A percentile compares a stretch with the other conserved stretches of the same genome.
Conservation (phyloP, 2,888 invertebrate species). For the Noctua comes region DNA sequence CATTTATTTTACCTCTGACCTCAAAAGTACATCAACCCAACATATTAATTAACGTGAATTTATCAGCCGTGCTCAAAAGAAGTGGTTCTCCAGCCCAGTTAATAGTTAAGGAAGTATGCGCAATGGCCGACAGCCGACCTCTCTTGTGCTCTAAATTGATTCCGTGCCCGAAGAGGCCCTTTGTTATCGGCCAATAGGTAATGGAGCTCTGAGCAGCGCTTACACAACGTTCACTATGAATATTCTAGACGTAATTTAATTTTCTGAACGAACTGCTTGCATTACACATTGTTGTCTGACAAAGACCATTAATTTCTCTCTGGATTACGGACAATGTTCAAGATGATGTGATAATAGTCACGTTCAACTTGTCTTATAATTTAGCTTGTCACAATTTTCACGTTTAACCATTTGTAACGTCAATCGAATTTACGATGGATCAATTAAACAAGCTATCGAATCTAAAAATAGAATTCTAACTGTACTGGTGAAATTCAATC, state of each 20-base stretch:
- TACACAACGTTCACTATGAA: conserved; percentile 72
- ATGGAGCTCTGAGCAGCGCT: conserved; percentile 69
- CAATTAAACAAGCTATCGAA: conserved; percentile 42
- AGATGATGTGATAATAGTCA: neutral
- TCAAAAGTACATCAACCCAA: conserved; percentile 19
- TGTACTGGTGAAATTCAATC: conserved; percentile 68
- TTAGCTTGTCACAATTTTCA: conserved; percentile 7
- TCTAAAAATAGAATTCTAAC: conserved; percentile 57
- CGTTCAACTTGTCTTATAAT: neutral
- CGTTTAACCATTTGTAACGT: conserved; percentile 1
- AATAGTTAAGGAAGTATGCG: conserved; percentile 73
- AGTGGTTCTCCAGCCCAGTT: conserved; percentile 62
- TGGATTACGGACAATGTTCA: conserved; percentile 19
- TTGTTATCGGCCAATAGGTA: conserved; percentile 73
- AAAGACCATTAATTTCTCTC: conserved; percentile 32
- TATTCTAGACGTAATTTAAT: conserved; percentile 73
- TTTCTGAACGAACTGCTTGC: conserved; percentile 56
- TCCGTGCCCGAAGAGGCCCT: conserved; percentile 67
- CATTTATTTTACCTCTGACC: conserved; percentile 11
- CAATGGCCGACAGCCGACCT: conserved; percentile 65
- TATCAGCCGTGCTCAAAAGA: conserved; percentile 57
- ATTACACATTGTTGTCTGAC: conserved; percentile 46
- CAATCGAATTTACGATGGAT: conserved; percentile 22
- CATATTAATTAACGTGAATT: conserved; percentile 57
- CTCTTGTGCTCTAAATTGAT: conserved; percentile 75